Base-by-base conservation (phyloP, 23 tunicate genomes). In the Trididemnum clinides region DNA sequence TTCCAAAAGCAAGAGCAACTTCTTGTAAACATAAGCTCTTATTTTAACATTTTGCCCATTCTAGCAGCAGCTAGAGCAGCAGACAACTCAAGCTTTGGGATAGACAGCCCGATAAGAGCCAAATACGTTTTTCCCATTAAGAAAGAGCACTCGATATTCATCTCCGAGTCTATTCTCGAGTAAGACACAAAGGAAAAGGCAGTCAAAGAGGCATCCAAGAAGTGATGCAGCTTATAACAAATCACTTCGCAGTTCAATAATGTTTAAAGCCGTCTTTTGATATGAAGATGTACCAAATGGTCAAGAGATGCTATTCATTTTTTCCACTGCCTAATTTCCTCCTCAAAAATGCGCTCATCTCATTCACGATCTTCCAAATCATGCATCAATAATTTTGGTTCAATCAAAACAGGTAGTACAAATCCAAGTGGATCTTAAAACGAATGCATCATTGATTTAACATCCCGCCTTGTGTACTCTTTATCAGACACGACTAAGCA, bases 41-140 rank as follows among this genome's bases (percentile, higher is more conserved):
- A 38, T 76, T n/a, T 76, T 39, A 76, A 15, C 66, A 59, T 4
- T 28, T 59, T 28, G 22, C 22, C 66, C 25, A 78, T 3, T 10
- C 57, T 20, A 20, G 22, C 83, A n/a, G 83, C 33, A 18, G 51
- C 4, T 7, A 78, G 70, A 3, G 83, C 83, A 39, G 83, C 83
- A 3, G 34, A 26, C 22, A 78, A 26, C 37, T 78, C 69, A 34
- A 50, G 28, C 69, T 36, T 78, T 7, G 83, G 69, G 6, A 75
- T 75, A 20, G 81, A 35, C 25, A 34, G n/a, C 62, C 35, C 35
- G 6, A n/a, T 10, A 2, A 59, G 81, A 12, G 81, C 62, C 3
- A 37, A 10, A 31, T 30, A 27, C 2, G 81, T 35, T 26, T 75
- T 35, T 33, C 62, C 64, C 3, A 37, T 5, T 18, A 75, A 6